These are phyloP conservation scores for Plagiodera versicolora DNA, from an alignment of 2,888 invertebrate genomes.

Conservation along the genomic window DNA sequence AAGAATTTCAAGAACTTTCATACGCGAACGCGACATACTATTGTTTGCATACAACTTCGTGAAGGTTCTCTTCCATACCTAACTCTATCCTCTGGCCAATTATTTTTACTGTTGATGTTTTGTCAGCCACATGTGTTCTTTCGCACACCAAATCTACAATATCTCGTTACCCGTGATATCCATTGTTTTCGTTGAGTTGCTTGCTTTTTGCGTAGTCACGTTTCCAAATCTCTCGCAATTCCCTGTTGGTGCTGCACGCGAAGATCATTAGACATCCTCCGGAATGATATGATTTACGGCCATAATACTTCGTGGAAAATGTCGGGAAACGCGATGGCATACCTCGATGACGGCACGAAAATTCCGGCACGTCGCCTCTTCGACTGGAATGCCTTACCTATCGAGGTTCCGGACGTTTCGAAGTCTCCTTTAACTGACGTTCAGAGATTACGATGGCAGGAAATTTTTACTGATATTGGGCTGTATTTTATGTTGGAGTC, in stretches of 20 bases:
- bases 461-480: too few relatives aligned
- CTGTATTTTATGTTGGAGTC: too few relatives aligned
- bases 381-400: not conserved
- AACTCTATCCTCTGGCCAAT: too few relatives aligned
- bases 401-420: not conserved
- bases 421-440: not conserved
- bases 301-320: conserved; percentile 19
- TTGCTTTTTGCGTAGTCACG: not conserved
- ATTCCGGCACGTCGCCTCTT: conserved; percentile 1
- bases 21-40: too few relatives aligned
- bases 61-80: too few relatives aligned
- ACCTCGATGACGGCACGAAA: conserved; percentile 21
- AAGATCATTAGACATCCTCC: conserved; percentile 22
- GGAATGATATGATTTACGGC: conserved; percentile 22
- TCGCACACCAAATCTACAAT: not conserved
- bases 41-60: too few relatives aligned
- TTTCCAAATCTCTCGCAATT: conserved; percentile 1
- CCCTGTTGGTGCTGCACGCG: conserved; percentile 14
- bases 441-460: not conserved
- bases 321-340: conserved; percentile 16
- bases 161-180: not conserved
- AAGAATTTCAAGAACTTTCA: too few relatives aligned
- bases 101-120: too few relatives aligned
- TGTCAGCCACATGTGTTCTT: not conserved
- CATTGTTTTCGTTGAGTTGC: not conserved